Conservation (phyloP, 2,113 vertebrate genomes). For the Nesogale talazaci region DNA sequence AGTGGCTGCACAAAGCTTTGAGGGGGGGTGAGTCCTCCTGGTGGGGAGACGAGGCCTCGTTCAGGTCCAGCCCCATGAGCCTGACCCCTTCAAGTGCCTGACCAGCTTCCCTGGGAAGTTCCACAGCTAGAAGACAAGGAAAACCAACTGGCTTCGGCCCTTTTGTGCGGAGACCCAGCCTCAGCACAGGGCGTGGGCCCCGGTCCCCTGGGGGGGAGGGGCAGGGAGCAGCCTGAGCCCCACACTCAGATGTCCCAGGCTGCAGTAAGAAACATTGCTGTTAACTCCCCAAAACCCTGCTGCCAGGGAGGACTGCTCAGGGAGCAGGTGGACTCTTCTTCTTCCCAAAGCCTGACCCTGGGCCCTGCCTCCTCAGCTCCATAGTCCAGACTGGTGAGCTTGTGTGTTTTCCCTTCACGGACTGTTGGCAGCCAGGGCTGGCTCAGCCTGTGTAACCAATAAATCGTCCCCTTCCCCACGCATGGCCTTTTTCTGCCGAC, state of each 20-base stretch:
- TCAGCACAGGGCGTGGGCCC: neutral
- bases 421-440: neutral
- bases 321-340: neutral
- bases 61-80: neutral
- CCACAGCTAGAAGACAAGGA: neutral
- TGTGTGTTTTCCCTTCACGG: conserved; percentile 54
- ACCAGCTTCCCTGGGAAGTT: neutral
- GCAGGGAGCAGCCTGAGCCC: neutral
- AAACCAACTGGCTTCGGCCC: neutral
- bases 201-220: neutral
- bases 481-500: neutral
- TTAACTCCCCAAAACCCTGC: neutral
- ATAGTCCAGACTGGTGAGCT: neutral
- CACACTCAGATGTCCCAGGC: neutral
- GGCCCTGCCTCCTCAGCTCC: conserved; percentile 6
- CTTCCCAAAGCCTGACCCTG: neutral
- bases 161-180: rapidly evolving
- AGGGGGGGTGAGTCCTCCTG: neutral
- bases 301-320: neutral
- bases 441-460: conserved; percentile 48
- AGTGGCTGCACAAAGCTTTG: conserved; percentile 74
- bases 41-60: neutral
- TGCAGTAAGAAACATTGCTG: neutral
- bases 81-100: neutral
- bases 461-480: conserved; percentile 66